phyloP scores from a whole-genome alignment of 2,113 vertebrate species.

The Monopterus albus region DNA sequence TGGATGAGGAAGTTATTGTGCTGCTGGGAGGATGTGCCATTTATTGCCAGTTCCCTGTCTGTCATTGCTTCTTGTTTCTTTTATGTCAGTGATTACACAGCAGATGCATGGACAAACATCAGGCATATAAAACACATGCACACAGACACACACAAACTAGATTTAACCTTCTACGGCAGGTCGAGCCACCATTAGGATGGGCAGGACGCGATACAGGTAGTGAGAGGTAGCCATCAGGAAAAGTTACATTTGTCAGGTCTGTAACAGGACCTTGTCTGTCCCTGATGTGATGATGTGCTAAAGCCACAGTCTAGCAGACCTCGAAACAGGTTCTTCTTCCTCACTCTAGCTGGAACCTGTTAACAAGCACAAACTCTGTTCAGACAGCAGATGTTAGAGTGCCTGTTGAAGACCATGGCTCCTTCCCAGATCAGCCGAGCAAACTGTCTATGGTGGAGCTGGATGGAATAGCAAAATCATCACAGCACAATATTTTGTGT shows the following conservation, averaged over 20 bases:
- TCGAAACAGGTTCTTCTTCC: constrained; percentile 25
- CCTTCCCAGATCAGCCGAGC: constrained; percentile 14
- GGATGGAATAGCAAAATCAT: neutral
- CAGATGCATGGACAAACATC: constrained; percentile 61
- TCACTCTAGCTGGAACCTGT: constrained; percentile 4
- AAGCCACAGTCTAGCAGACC: constrained; percentile 39
- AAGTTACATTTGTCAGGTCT: constrained; percentile 33
- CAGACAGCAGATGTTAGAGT: neutral
- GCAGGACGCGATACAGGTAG: constrained; percentile 3
- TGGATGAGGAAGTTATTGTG: constrained; percentile 72
- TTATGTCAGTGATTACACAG: constrained; percentile 73
- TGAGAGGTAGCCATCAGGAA: constrained; percentile 17
- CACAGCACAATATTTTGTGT: too few relatives aligned
- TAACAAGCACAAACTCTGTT: constrained; percentile 38
- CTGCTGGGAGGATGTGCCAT: constrained; percentile 67
- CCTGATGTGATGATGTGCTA: constrained; percentile 12
- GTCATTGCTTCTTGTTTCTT: constrained; percentile 69
- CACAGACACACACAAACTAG: constrained; percentile 20
- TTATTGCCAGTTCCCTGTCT: constrained; percentile 73
- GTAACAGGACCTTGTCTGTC: constrained; percentile 26
- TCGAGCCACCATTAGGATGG: constrained; percentile 6
- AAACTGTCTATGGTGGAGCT: neutral
- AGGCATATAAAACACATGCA: constrained; percentile 42
- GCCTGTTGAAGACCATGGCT: neutral
- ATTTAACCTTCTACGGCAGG: constrained; percentile 13